Base-by-base conservation (phyloP, 1,140 invertebrate genomes). In the Drosophila repletoides region DNA sequence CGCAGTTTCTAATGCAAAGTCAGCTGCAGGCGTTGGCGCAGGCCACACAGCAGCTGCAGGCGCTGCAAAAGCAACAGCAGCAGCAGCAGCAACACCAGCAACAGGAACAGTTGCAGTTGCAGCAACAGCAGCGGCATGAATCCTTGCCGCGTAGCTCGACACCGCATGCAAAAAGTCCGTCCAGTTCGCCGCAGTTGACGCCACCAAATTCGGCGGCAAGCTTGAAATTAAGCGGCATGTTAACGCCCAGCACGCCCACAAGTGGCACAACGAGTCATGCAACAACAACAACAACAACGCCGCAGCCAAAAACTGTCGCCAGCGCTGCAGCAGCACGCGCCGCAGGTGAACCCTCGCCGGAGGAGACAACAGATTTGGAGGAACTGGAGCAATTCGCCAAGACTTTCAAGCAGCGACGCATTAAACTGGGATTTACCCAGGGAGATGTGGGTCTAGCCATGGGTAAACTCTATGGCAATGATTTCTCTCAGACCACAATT, bases 401-500 rank as follows among this genome's bases (percentile, higher is more conserved):
- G 90, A 97, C 96, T 1, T 99, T 99, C 91, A 99, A 99, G 89
- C 97, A 98, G 91, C 92, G 97, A 46, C 92, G 98, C 72, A 99
- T 99, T 72, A 98, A 98, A 91, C 92, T 98, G 75, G 97, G 98
- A 17, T 99, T 99, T 91, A 99, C 98, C 1, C 98, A 99, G 92
- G 98, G 98, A 15, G 98, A 99, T 90, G 98, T 99, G 7, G 98
- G 98, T 1, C 92, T 99, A 26, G 98, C 98, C 17, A 98, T 99
- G 97, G 98, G 98, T 34, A 99, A 99, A 90, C 92, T 99, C 1
- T 99, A 99, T 89, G 98, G 98, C 21, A 99, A 99, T 90, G 98
- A 99, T 89, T 99, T 99, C 91, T 99, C 98, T 7, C 98, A 99
- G 92, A 99, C 98, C 15, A 99, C 98, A 26, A 99, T 99, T 71